A percentile compares a stretch with the other conserved stretches of the same genome.
Evolutionary conservation across 2,113 vertebrate species (phyloP).

Genomic region (Ptilorrhoa leucosticta): DNA sequence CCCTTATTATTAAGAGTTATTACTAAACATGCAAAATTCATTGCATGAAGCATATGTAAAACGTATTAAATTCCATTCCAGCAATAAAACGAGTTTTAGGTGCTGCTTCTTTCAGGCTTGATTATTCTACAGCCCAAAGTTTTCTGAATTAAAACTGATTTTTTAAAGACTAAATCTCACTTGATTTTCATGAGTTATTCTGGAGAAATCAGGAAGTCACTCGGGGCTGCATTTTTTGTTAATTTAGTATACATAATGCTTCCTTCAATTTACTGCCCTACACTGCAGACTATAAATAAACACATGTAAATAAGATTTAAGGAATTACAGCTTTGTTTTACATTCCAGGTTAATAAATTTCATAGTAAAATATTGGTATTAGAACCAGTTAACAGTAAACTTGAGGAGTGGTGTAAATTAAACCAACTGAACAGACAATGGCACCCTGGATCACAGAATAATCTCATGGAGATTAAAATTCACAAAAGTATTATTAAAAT

Average conservation of each 20-base stretch:
- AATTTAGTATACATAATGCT: constrained; percentile 28
- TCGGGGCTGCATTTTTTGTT: background rate
- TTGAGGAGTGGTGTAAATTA: constrained; percentile 51
- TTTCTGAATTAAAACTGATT: constrained; percentile 6
- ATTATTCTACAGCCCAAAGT: constrained; percentile 42
- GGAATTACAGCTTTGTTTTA: constrained; percentile 5
- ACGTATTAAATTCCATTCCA: constrained; percentile 62
- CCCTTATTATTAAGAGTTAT: constrained; percentile 73
- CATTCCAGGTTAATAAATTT: constrained; percentile 39
- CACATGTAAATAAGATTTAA: constrained; percentile 49
- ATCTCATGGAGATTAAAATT: constrained; percentile 77
- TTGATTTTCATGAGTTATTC: background rate
- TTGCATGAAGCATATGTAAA: constrained; percentile 78
- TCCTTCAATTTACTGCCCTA: constrained; percentile 10
- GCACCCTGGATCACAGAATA: constrained; percentile 73
- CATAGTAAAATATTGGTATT: constrained; percentile 20
- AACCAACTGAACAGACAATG: constrained; percentile 63
- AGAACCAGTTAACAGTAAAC: constrained; percentile 54
- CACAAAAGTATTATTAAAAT: constrained; percentile 60
- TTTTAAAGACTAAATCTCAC: background rate
- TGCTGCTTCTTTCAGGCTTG: constrained; percentile 14
- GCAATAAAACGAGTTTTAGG: constrained; percentile 41
- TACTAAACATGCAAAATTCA: constrained; percentile 79
- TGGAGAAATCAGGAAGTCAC: background rate
- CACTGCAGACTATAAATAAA: constrained; percentile 62